Conservation (phyloP, 2,797 vertebrate species). For the Allobates femoralis region DNA sequence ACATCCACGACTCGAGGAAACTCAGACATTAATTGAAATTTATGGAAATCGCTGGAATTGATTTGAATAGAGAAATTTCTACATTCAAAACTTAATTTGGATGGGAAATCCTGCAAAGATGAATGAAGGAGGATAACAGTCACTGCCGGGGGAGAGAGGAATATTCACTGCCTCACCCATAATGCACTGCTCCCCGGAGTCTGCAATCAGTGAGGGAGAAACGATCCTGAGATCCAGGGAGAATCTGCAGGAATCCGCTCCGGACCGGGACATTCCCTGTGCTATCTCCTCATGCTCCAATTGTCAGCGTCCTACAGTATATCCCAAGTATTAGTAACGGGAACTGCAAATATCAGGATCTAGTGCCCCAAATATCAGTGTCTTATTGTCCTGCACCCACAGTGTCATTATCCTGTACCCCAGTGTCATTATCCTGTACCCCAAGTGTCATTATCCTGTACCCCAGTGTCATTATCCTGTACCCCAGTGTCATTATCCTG, state of each 20-base stretch:
- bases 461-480: too few relatives aligned
- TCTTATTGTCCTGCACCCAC: too few relatives aligned
- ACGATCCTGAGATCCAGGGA: not conserved
- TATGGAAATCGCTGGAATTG: constrained; percentile 47
- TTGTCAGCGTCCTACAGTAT: too few relatives aligned
- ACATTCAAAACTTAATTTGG: constrained; percentile 55
- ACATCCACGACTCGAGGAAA: constrained; percentile 9
- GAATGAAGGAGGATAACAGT: not conserved
- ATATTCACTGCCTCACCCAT: not conserved
- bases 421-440: too few relatives aligned
- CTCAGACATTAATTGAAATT: constrained; percentile 52
- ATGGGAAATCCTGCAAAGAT: constrained; percentile 43
- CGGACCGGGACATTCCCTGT: too few relatives aligned
- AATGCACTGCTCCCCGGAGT: not conserved
- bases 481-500: too few relatives aligned
- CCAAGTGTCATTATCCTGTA: too few relatives aligned
- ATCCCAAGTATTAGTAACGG: too few relatives aligned
- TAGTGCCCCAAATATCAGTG: too few relatives aligned
- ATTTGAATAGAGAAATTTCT: constrained; percentile 59
- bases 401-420: too few relatives aligned
- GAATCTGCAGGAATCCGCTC: not conserved
- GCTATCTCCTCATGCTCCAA: too few relatives aligned
- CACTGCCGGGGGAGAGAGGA: not conserved
- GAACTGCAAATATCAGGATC: too few relatives aligned
- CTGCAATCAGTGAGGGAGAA: not conserved